Conservation (phyloP, 2,113 vertebrate genomes). For the Empidonax alnorum region DNA sequence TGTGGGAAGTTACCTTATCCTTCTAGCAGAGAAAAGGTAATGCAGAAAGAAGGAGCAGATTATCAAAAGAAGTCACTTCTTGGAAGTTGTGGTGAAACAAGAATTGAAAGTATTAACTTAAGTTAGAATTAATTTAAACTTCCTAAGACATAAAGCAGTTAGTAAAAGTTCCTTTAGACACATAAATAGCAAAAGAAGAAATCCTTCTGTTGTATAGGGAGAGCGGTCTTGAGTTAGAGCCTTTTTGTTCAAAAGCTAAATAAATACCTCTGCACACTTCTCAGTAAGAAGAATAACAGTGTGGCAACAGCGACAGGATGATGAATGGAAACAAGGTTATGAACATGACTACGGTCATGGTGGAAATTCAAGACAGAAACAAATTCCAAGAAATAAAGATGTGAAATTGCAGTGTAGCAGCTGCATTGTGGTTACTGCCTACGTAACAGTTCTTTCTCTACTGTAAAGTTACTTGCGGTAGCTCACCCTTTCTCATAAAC, state of each 20-base stretch:
- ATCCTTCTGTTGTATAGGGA: neutral
- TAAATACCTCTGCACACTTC: neutral
- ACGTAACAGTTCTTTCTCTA: neutral
- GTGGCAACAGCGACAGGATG: neutral
- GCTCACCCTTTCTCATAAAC: neutral
- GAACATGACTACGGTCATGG: neutral
- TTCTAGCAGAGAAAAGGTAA: neutral
- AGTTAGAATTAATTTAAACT: neutral
- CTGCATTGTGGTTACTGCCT: neutral
- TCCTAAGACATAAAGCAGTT: neutral
- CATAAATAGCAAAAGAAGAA: neutral
- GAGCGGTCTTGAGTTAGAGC: neutral
- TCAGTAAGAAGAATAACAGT: neutral
- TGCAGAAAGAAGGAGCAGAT: neutral
- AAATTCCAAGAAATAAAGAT: constrained; percentile 19
- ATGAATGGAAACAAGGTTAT: constrained; percentile 12
- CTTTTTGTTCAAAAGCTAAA: neutral
- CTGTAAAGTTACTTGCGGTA: neutral
- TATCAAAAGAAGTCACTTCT: neutral
- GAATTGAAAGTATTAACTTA: neutral
- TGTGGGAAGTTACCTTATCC: neutral
- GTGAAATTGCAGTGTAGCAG: neutral
- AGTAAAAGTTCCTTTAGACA: neutral
- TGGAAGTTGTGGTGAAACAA: neutral
- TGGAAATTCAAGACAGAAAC: constrained; percentile 32